Base-by-base conservation (phyloP, 2,113 vertebrate genomes). In the Oryzias javanicus region DNA sequence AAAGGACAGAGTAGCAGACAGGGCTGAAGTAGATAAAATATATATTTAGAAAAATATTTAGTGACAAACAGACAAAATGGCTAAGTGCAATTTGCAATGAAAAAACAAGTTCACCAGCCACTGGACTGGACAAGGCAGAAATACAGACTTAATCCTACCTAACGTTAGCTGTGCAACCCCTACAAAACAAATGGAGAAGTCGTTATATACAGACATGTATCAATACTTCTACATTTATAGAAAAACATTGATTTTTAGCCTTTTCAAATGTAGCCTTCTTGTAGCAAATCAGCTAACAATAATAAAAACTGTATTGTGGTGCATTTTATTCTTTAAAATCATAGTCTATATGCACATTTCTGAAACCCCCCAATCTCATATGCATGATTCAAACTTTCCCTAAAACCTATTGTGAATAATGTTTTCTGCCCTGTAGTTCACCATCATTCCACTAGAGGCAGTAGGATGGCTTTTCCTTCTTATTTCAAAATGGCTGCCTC, bases 151-250 rank as follows among this genome's bases (percentile, higher is more conserved):
- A 77, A 60, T 87, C 91, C 87, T 92, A 92, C 91, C 91, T 90
- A 92, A 88, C 42, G 90, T 92, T 78, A 92, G 91, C 86, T 89
- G 90, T 78, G 90, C 88, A 86, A 91, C 86, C 55, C 91, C 91
- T 92, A 90, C 53, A 79, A 89, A 87, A 72, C 75, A 90, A 80
- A 90, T 46, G 76, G 61, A 87, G 88, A 80, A 80, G 69, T 70
- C 42, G 74, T 82, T 82, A 82, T 55, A 73, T 52, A 64, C 49
- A 71, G 47, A 65, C 19, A 49, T 3, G 22, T 1, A 29, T 4
- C 46, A 16, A 29, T 27, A 14, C 3, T 24, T 18, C 45, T 4
- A 12, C 19, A 49, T 54, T 49, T 17, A 71, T 49, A 44, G 17
- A 53, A 27, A 29, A 42, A 59, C 53, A 54, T 69, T 22, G 35